phyloP scores from a whole-genome alignment of 2,797 vertebrate species.

The Squalus acanthias region DNA sequence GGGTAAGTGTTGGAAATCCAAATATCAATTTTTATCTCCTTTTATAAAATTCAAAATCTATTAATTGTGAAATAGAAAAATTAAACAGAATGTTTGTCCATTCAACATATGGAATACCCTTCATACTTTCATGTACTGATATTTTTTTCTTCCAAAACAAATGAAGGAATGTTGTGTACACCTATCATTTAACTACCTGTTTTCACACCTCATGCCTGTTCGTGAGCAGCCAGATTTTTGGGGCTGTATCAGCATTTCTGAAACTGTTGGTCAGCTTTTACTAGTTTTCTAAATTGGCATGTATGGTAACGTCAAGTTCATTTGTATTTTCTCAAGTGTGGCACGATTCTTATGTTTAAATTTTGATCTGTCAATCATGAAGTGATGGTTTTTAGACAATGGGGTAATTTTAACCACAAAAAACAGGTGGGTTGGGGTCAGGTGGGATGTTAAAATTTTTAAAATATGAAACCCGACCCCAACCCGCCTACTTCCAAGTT shows the following conservation, averaged over 20 bases:
- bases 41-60: too few species aligned
- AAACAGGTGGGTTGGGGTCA: too few species aligned
- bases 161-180: neutral
- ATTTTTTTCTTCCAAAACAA: neutral
- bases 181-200: neutral
- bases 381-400: neutral
- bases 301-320: neutral
- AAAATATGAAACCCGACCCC: too few species aligned
- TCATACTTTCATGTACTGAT: neutral
- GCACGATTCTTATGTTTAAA: neutral
- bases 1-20: neutral
- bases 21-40: too few species aligned
- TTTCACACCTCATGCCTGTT: neutral
- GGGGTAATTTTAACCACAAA: neutral
- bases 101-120: neutral
- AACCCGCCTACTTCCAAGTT: too few species aligned
- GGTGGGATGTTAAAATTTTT: too few species aligned
- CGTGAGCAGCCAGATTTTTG: neutral
- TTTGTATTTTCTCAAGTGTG: neutral
- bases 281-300: neutral
- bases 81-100: neutral
- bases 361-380: neutral
- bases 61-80: neutral
- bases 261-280: neutral
- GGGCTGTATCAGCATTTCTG: neutral